phyloP scores from a whole-genome alignment of 2,797 vertebrate genomes.

The Rhinoraja longicauda region DNA sequence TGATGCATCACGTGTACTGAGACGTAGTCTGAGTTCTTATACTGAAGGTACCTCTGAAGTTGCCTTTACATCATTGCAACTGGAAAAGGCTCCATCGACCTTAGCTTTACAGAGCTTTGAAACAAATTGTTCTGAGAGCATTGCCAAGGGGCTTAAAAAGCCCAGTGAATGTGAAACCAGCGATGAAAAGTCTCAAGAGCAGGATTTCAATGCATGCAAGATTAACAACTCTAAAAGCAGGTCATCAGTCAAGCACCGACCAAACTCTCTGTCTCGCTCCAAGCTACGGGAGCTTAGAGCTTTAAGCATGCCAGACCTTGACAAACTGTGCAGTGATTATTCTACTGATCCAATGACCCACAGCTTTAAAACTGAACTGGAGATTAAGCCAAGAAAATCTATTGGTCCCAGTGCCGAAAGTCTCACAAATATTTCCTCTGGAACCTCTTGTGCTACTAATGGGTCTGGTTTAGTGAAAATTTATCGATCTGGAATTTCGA shows the following conservation, averaged over 20 bases:
- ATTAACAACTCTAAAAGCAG: constrained; percentile 10
- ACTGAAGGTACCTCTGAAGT: constrained; percentile 56
- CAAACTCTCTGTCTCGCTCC: constrained; percentile 53
- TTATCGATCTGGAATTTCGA: constrained; percentile 41
- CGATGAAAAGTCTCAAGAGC: neutral
- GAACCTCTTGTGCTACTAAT: constrained; percentile 1
- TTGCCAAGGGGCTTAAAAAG: constrained; percentile 41
- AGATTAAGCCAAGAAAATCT: constrained; percentile 50
- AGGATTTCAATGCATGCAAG: neutral
- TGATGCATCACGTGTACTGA: constrained; percentile 51
- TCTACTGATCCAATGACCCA: constrained; percentile 39
- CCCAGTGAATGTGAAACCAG: constrained; percentile 36
- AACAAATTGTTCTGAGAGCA: constrained; percentile 42
- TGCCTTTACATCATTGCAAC: constrained; percentile 45
- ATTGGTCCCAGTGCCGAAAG: constrained; percentile 32
- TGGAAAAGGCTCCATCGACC: constrained; percentile 52
- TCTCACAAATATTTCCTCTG: neutral
- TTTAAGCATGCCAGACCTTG: constrained; percentile 85
- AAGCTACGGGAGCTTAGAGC: constrained; percentile 78
- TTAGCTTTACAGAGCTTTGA: constrained; percentile 45
- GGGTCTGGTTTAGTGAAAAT: constrained; percentile 42
- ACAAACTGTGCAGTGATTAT: constrained; percentile 73
- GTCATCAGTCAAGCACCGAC: constrained; percentile 22
- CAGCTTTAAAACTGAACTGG: constrained; percentile 62
- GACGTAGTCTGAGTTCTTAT: constrained; percentile 71